Percentiles rank a stretch among this genome's conserved stretches.
phyloP scores from a whole-genome alignment of 2,113 vertebrate species.

The Catharus minimus region DNA sequence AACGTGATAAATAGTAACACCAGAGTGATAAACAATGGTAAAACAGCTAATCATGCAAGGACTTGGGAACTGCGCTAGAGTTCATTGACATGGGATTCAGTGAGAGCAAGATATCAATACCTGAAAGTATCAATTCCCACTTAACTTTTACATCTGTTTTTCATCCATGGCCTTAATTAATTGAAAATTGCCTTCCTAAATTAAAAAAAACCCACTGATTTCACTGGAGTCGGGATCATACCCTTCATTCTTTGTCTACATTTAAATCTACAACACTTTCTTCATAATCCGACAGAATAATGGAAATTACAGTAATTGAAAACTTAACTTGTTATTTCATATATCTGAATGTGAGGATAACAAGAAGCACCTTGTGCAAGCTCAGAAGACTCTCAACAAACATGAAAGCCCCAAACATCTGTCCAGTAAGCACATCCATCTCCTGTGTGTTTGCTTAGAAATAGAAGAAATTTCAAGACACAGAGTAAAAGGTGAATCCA shows the following conservation, averaged over 20 bases:
- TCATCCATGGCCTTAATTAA: not conserved
- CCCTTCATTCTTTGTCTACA: not conserved
- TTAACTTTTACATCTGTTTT: not conserved
- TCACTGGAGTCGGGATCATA: not conserved
- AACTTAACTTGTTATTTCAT: not conserved
- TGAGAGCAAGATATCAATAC: not conserved
- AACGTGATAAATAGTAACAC: fast-evolving
- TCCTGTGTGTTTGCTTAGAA: not conserved
- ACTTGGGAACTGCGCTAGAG: not conserved
- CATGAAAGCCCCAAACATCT: not conserved
- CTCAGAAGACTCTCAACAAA: not conserved
- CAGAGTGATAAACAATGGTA: not conserved
- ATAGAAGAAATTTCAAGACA: not conserved
- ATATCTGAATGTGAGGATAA: not conserved
- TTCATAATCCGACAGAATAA: not conserved
- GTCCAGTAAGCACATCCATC: not conserved
- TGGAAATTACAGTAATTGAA: not conserved
- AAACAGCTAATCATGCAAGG: not conserved
- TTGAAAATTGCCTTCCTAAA: not conserved
- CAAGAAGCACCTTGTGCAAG: not conserved
- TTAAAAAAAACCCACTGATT: not conserved
- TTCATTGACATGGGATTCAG: not conserved
- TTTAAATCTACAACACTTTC: not conserved
- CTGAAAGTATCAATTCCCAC: not conserved
- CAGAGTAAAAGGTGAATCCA: not conserved